These are phyloP conservation scores for Esox lucius DNA, from an alignment of 2,797 vertebrate genomes.

Conservation along the genomic window DNA sequence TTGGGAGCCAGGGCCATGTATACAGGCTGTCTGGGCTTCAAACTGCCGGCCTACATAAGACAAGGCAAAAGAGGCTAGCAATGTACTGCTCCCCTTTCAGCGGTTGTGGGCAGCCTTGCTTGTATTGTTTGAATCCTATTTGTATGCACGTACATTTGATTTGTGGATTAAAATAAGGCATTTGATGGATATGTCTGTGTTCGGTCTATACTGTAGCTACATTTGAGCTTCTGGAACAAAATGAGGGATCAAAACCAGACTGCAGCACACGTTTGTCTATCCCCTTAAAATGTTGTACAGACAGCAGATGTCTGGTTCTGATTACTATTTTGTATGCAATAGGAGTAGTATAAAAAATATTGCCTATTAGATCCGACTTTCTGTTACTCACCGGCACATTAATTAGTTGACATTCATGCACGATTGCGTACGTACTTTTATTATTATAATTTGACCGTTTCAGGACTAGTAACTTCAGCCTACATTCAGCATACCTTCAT, in stretches of 20 bases:
- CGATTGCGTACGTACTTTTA: too few species aligned
- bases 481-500: neutral
- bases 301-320: constrained; percentile 40
- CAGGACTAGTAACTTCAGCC: too few species aligned
- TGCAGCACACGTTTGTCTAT: neutral
- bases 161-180: too few species aligned
- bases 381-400: constrained; percentile 30
- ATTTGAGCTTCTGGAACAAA: neutral
- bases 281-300: neutral
- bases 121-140: too few species aligned
- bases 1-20: too few species aligned
- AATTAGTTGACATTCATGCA: constrained; percentile 10
- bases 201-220: neutral
- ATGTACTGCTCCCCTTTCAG: too few species aligned
- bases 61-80: too few species aligned
- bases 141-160: too few species aligned
- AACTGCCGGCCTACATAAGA: too few species aligned
- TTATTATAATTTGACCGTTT: too few species aligned
- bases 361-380: constrained; percentile 14
- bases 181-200: neutral
- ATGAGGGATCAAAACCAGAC: constrained; percentile 7
- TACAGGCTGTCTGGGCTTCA: too few species aligned
- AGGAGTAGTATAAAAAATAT: constrained; percentile 26
- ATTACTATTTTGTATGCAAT: constrained; percentile 36
- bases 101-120: too few species aligned